Evolutionary conservation across 37 sponge, comb jelly and placozoan species (phyloP).

Genomic region (Tethya wilhelma): DNA sequence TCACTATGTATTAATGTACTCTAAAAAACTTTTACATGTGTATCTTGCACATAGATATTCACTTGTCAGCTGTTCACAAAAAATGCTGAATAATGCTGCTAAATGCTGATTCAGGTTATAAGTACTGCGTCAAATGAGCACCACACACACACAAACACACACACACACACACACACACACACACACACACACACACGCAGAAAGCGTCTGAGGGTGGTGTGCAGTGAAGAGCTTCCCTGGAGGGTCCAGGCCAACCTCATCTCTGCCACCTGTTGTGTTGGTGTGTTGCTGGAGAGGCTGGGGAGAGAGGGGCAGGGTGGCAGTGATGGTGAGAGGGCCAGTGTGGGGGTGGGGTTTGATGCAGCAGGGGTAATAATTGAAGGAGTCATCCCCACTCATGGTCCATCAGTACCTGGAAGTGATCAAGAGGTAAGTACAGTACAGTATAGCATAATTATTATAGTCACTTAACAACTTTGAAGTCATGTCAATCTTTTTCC

Average conservation of each 20-base stretch:
- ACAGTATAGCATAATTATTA: too few relatives aligned
- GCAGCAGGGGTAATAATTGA: slow-evolving; percentile 35
- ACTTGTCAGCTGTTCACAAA: neutral
- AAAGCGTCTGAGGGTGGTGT: slow-evolving; percentile 57
- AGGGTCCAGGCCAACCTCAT: slow-evolving; percentile 83
- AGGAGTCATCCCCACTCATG: slow-evolving; percentile 40
- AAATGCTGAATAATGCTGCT: neutral
- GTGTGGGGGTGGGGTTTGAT: slow-evolving; percentile 28
- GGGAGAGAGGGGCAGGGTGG: neutral
- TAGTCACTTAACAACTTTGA: too few relatives aligned
- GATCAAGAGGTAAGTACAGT: neutral
- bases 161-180: too few relatives aligned
- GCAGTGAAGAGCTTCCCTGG: slow-evolving; percentile 86
- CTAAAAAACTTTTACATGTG: too few relatives aligned
- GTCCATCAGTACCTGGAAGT: slow-evolving; percentile 15
- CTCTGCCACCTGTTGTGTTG: slow-evolving; percentile 40
- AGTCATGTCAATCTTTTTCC: too few relatives aligned
- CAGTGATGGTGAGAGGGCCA: neutral
- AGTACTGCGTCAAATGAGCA: too few relatives aligned
- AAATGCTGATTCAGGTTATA: too few relatives aligned
- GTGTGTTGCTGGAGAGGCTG: slow-evolving; percentile 16
- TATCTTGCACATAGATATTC: neutral
- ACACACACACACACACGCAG: too few relatives aligned
- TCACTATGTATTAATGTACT: too few relatives aligned
- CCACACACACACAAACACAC: too few relatives aligned